phyloP scores from a whole-genome alignment of 2,113 vertebrate genomes.

The Cervus canadensis region DNA sequence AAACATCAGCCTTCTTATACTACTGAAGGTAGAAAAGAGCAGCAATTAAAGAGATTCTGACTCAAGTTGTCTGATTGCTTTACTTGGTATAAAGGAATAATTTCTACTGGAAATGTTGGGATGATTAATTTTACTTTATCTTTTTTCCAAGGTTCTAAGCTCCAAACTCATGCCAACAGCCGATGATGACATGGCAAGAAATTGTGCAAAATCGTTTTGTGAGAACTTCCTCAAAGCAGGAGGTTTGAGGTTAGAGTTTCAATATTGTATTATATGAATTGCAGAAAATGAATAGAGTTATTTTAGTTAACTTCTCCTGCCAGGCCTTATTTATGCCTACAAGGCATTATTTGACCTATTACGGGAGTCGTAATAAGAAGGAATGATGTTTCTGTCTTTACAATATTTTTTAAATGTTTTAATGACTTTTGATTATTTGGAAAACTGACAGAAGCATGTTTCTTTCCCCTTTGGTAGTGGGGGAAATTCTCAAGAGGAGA shows the following conservation, averaged over 20 bases:
- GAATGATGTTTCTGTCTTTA: background rate
- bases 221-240: conserved; percentile 99
- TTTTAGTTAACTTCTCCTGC: background rate
- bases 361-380: background rate
- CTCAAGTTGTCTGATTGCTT: background rate
- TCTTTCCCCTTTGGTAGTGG: background rate
- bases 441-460: background rate
- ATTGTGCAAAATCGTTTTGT: conserved; percentile 98
- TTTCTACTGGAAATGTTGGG: background rate
- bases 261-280: background rate
- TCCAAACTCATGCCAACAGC: conserved; percentile 99
- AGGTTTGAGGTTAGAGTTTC: conserved; percentile 90
- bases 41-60: background rate
- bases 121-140: background rate
- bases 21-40: background rate
- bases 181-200: conserved; percentile 99
- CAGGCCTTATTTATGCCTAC: background rate
- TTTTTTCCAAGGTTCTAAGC: conserved; percentile 91
- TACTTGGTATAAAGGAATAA: background rate
- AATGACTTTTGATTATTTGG: background rate
- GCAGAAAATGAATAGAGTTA: background rate
- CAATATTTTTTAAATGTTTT: background rate
- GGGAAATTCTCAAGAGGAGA: background rate
- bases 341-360: background rate
- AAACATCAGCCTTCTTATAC: background rate